Evolutionary conservation across 92 coral and sea anemone genomes (phyloP).

Genomic region (Phymanthus crucifer): DNA sequence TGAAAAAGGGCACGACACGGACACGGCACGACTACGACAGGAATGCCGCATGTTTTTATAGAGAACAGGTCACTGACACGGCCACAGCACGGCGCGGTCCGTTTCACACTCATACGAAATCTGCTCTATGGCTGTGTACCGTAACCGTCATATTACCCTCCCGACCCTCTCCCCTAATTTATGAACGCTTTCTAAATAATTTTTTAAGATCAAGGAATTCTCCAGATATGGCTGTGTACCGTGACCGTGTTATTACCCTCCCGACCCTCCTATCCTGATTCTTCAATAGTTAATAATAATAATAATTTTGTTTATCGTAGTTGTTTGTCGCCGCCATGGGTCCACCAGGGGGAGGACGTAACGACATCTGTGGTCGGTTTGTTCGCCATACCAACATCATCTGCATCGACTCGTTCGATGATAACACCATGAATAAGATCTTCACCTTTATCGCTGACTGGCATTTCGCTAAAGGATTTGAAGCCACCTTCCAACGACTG

Average conservation of each 20-base stretch:
- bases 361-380: conserved; percentile 91
- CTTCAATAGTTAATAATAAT: neutral
- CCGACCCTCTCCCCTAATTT: neutral
- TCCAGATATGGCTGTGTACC: too few species aligned
- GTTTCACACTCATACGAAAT: too few species aligned
- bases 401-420: conserved; percentile 97
- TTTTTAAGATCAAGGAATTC: too few species aligned
- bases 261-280: neutral
- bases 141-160: too few species aligned
- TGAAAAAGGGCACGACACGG: too few species aligned
- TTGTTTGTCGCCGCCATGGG: conserved; percentile 96
- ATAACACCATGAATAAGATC: conserved; percentile 94
- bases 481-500: conserved; percentile 84
- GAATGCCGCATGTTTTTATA: too few species aligned
- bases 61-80: too few species aligned
- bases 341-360: conserved; percentile 99
- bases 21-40: too few species aligned
- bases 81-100: too few species aligned
- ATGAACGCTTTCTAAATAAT: too few species aligned
- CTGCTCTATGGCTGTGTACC: too few species aligned
- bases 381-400: conserved; percentile 92
- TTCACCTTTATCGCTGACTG: conserved; percentile 98
- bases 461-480: conserved; percentile 99
- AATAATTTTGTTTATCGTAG: conserved; percentile 52
- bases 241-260: neutral